phyloP scores from a whole-genome alignment of 2,113 vertebrate species.

The Anhinga rufa region DNA sequence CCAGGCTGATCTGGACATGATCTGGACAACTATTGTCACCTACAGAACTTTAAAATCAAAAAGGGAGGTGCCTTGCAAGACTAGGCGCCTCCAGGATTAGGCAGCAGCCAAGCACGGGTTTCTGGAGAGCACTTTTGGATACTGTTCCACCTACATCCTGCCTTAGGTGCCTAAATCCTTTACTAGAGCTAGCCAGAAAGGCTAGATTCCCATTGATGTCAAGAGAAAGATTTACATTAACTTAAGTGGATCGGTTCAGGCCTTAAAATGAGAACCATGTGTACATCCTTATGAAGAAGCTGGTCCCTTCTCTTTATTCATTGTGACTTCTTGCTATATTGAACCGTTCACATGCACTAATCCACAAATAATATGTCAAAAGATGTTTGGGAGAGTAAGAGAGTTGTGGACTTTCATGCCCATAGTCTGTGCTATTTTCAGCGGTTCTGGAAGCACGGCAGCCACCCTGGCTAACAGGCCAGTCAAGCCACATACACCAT shows the following conservation, averaged over 20 bases:
- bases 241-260: constrained; percentile 34
- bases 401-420: not conserved
- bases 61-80: constrained; percentile 33
- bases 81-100: constrained; percentile 62
- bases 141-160: constrained; percentile 55
- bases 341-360: not conserved
- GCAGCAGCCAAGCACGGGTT: constrained; percentile 28
- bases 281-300: constrained; percentile 19
- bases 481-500: not conserved
- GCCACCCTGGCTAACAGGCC: not conserved
- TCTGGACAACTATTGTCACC: constrained; percentile 48
- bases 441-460: not conserved
- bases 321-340: not conserved
- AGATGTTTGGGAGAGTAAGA: not conserved
- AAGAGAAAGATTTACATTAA: constrained; percentile 44
- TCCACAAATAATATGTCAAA: not conserved
- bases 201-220: constrained; percentile 40
- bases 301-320: constrained; percentile 29
- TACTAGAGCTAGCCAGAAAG: constrained; percentile 39
- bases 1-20: constrained; percentile 5
- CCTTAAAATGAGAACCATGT: constrained; percentile 62
- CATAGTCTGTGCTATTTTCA: not conserved
- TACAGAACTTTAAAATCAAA: constrained; percentile 28
- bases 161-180: constrained; percentile 53
- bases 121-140: constrained; percentile 44